These are phyloP conservation scores for Pseudoatta argentina DNA, from an alignment of 1,140 invertebrate species.

Conservation along the genomic window DNA sequence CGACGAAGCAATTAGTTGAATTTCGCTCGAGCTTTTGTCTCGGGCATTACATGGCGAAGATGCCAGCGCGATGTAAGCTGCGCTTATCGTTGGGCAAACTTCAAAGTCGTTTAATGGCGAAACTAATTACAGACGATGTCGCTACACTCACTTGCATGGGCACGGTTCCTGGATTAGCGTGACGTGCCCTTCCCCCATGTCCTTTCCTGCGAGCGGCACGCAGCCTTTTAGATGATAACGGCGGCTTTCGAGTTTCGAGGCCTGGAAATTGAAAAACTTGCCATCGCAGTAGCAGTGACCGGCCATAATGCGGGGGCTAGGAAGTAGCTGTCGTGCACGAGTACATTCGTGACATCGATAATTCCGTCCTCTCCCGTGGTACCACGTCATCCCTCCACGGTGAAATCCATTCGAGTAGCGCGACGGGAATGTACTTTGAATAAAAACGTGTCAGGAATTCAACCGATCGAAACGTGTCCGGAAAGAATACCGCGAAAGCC, in stretches of 20 bases:
- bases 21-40: constrained; percentile 42
- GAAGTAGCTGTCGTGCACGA: constrained; percentile 64
- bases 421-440: constrained; percentile 34
- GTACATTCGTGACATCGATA: constrained; percentile 63
- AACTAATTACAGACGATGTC: constrained; percentile 81
- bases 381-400: constrained; percentile 41
- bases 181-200: constrained; percentile 69
- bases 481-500: constrained; percentile 25
- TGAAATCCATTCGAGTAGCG: constrained; percentile 32
- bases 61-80: constrained; percentile 23
- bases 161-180: constrained; percentile 77
- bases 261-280: constrained; percentile 76
- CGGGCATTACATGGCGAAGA: constrained; percentile 24
- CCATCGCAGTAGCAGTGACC: constrained; percentile 33
- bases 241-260: constrained; percentile 65
- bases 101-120: constrained; percentile 80
- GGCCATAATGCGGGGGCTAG: constrained; percentile 46
- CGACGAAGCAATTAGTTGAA: constrained; percentile 43
- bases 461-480: constrained; percentile 49
- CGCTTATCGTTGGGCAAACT: constrained; percentile 78
- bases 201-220: constrained; percentile 53
- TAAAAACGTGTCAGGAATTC: constrained; percentile 61
- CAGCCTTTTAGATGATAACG: constrained; percentile 69
- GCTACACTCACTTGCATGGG: constrained; percentile 60
- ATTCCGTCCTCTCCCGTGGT: neutral